phyloP scores from a whole-genome alignment of 2,797 vertebrate species.

The Hydrophis major region DNA sequence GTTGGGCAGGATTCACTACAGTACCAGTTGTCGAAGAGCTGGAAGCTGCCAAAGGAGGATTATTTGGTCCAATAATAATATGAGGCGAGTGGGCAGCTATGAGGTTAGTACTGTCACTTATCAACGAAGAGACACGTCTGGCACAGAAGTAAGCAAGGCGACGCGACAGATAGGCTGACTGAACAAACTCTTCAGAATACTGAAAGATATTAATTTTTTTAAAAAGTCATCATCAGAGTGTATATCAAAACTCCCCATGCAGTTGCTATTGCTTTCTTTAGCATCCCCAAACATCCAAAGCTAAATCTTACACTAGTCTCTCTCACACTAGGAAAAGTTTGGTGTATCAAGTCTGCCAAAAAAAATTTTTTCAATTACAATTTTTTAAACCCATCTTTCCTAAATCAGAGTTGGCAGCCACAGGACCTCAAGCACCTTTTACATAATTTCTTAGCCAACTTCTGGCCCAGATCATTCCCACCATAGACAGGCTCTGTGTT shows the following conservation, averaged over 20 bases:
- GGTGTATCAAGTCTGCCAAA: neutral
- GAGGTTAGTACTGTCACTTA: conserved; percentile 66
- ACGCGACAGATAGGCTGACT: conserved; percentile 76
- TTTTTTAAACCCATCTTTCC: neutral
- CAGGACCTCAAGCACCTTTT: neutral
- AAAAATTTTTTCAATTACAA: neutral
- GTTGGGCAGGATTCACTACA: conserved; percentile 60
- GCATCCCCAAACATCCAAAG: neutral
- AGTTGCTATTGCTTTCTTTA: neutral
- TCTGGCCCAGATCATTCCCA: neutral
- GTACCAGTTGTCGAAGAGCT: conserved; percentile 59
- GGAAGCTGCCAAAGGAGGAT: conserved; percentile 59
- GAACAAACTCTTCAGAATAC: conserved; percentile 78
- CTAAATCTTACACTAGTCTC: neutral
- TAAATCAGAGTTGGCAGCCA: neutral
- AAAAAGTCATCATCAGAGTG: neutral
- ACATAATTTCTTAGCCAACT: neutral
- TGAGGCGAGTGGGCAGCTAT: conserved; percentile 66
- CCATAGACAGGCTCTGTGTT: neutral
- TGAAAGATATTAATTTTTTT: conserved; percentile 37
- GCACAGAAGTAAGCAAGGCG: conserved; percentile 77
- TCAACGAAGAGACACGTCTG: conserved; percentile 68
- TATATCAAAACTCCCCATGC: neutral
- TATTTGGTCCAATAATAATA: conserved; percentile 63
- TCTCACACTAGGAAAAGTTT: neutral